Evolutionary conservation across 2,113 vertebrate genomes (phyloP), one percentile per base, ranked within the genome.

Genomic region (Tenebrosternarchus preto): DNA sequence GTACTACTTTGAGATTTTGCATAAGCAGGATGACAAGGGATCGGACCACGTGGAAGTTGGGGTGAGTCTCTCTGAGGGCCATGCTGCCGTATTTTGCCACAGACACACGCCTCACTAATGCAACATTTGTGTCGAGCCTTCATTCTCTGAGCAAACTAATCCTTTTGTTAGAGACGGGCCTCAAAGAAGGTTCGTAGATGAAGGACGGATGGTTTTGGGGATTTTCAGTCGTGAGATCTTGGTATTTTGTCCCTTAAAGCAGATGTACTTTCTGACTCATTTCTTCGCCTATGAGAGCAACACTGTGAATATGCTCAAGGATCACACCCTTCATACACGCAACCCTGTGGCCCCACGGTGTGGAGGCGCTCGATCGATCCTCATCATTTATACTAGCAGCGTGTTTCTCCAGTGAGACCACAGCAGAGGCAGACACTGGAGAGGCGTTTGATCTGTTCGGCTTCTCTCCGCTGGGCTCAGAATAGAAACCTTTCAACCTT

Each of bases 1-100:
- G 25, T 99, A 99, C 91, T 99, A 98, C 94, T 99, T 99, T 0
- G 98, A 99, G 92, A 91, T 99, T 84, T 95, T 99, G 46, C 97
- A 99, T 92, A 99, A 99, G 82, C 98, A 99, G 63, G 96, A 99
- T 0, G 96, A 98, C 92, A 94, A 90, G 16, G 98, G 98, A 68
- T 99, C 96, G 0, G 98, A 99, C 92, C 98, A 99, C 0, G 96
- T 99, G 87, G 98, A 99, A 90, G 96, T 99, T 27, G 98, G 96
- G 33, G 98, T 99, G 92, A 97, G 97, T 94, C 72, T 39, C 50
- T 61, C 53, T 59, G 16, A 20, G 64, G 5, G 80, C 24, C 36
- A 64, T 7, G 36, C 9, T 56, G 39, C 31, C 73, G 61, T 31
- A 27, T 11, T 5, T 43, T 53, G 67, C 31, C 55, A 68, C n/a